Base-by-base conservation (phyloP, 2,113 vertebrate species). In the Beaufortia kweichowensis region DNA sequence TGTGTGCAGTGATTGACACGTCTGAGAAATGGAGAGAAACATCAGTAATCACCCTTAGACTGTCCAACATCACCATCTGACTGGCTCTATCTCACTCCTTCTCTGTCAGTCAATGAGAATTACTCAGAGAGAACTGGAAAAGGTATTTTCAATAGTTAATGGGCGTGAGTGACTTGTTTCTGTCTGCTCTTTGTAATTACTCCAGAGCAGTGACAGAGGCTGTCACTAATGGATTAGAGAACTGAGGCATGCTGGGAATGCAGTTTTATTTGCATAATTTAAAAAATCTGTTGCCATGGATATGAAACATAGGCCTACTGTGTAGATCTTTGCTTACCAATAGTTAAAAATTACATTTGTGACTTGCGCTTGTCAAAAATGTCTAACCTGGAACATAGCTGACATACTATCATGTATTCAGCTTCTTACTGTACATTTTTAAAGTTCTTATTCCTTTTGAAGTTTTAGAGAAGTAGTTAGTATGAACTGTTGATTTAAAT, bases 231-330 rank as follows among this genome's bases (percentile, higher is more conserved):
- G 26, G 77, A 79, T 79, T 76, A 82, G 46, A 2, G 62, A 11
- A 79, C 28, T 4, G 6, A 73, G 56, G 77, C 73, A 82, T 77
- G 61, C 48, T 77, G 81, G 74, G 81, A 79, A 79, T 82, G 81
- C 73, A 68, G 67, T 68, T 62, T 57, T 79, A 75, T 75, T 75
- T 57, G 28, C 23, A 57, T 28, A 67, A 64, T 78, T 65, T 28
- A 60, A 29, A 29, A 77, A 43, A 39, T 3, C n/a, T 66, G 17
- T 6, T 76, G 33, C n/a, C 46, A 56, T 76, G 26, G 23, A 6
- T 1, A 75, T n/a, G n/a, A n/a, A n/a, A n/a, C n/a, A n/a, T n/a
- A n/a, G n/a, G n/a, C n/a, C n/a, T n/a, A n/a, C n/a, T n/a, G n/a
- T n/a, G n/a, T n/a, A n/a, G n/a, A n/a, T n/a, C n/a, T n/a, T n/a